Percentiles rank a stretch among this genome's conserved stretches.
These are phyloP conservation scores for Melanerpes aurifrons DNA, from an alignment of 2,113 vertebrate species.

Conservation along the genomic window DNA sequence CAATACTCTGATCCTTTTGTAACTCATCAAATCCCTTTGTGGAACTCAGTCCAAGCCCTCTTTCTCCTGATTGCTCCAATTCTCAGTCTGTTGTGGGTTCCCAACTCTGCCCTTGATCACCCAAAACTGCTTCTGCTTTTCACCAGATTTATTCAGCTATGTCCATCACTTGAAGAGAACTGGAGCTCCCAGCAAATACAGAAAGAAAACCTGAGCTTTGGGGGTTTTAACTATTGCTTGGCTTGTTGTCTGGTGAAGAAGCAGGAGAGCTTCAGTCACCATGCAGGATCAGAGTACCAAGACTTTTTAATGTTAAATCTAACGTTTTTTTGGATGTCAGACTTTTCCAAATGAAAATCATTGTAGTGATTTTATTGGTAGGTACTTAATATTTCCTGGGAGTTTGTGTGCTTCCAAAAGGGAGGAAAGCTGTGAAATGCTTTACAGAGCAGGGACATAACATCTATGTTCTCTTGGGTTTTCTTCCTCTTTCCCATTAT, in stretches of 20 bases:
- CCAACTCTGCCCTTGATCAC: neutral
- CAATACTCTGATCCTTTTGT: neutral
- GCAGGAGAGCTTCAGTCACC: neutral
- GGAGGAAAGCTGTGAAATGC: neutral
- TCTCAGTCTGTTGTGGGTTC: neutral
- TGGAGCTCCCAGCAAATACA: neutral
- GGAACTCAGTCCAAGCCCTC: neutral
- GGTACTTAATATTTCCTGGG: fast-evolving
- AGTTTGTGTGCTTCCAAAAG: neutral
- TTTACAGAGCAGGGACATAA: neutral
- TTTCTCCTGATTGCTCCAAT: neutral
- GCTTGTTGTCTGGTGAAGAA: neutral
- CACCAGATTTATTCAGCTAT: neutral
- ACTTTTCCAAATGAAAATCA: neutral
- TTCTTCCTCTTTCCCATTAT: neutral
- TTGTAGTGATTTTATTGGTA: neutral
- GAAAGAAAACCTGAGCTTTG: neutral
- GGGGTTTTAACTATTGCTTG: fast-evolving
- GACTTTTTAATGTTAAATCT: neutral
- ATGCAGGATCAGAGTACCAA: neutral
- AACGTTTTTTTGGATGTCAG: neutral
- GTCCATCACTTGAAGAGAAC: neutral
- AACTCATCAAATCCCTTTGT: neutral
- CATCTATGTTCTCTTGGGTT: neutral
- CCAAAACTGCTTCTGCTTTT: neutral